These are phyloP conservation scores for Eristalis intricaria DNA, from an alignment of 2,888 invertebrate species.

Conservation along the genomic window DNA sequence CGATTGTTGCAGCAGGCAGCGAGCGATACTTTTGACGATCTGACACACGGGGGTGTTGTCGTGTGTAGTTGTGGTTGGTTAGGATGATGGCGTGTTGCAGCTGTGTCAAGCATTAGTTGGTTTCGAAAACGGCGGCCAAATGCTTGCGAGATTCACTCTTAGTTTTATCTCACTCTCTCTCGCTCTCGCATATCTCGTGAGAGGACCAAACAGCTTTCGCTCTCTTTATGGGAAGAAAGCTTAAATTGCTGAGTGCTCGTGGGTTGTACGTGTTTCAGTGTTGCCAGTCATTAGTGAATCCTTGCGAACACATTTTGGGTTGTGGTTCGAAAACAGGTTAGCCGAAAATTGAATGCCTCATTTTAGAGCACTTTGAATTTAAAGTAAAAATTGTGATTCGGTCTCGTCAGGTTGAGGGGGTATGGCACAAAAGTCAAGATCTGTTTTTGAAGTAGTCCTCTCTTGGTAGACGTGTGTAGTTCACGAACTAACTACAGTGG, in stretches of 20 bases:
- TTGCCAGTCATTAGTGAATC: neutral
- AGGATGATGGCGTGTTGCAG: conserved; percentile 54
- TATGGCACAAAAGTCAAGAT: too few species aligned
- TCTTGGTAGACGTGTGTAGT: too few species aligned
- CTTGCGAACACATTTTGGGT: neutral
- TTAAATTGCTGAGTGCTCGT: neutral
- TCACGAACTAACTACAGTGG: too few species aligned
- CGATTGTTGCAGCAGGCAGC: neutral
- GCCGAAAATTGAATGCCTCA: too few species aligned
- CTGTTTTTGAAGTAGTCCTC: too few species aligned
- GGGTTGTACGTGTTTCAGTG: neutral
- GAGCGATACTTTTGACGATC: neutral
- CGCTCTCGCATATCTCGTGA: neutral
- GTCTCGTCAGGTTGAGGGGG: too few species aligned
- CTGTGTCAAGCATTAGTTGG: conserved; percentile 34
- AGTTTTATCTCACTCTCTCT: neutral
- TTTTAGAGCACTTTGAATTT: too few species aligned
- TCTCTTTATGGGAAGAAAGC: conserved; percentile 51
- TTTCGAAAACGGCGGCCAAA: neutral
- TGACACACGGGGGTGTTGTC: neutral
- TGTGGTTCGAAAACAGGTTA: too few species aligned
- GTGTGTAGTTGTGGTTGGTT: conserved; percentile 22
- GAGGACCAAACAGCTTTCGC: conserved; percentile 17
- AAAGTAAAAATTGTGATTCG: too few species aligned
- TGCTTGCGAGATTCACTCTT: neutral